Percentiles rank a stretch among this genome's conserved stretches.
Conservation (phyloP, 1,140 invertebrate genomes). For the Physella acuta region DNA sequence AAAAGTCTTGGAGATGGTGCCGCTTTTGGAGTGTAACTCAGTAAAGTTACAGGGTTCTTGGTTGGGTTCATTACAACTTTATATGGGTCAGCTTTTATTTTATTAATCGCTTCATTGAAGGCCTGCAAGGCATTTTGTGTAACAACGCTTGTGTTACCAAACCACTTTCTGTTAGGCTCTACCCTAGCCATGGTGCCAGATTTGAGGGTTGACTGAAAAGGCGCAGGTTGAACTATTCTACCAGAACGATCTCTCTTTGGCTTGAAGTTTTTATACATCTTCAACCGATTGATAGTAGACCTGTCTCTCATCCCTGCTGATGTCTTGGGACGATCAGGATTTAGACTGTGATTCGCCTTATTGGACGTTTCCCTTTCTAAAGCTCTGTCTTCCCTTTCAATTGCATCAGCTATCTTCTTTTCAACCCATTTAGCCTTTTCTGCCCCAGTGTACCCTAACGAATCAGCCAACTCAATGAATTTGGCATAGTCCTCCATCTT, state of each 20-base stretch:
- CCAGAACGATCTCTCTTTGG: conserved; percentile 84
- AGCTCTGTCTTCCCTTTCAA: too few species aligned
- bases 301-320: conserved; percentile 83
- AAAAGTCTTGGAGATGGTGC: conserved; percentile 83
- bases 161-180: conserved; percentile 98
- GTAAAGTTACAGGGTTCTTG: conserved; percentile 87
- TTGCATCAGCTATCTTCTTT: too few species aligned
- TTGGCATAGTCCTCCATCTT: too few species aligned
- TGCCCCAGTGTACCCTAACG: too few species aligned
- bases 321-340: conserved; percentile 64
- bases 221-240: conserved; percentile 90
- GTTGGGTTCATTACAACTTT: conserved; percentile 97
- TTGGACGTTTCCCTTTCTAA: conserved; percentile 37
- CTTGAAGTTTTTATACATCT: conserved; percentile 98
- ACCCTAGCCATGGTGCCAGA: conserved; percentile 90
- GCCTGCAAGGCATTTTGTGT: conserved; percentile 92
- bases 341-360: conserved; percentile 47
- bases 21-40: conserved; percentile 81
- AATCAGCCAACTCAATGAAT: too few species aligned
- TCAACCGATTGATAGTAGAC: conserved; percentile 90
- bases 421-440: too few species aligned
- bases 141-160: conserved; percentile 79
- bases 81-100: conserved; percentile 93
- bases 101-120: conserved; percentile 94
- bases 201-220: conserved; percentile 87